Percentiles rank a stretch among this genome's conserved stretches.
Conservation (phyloP, 2,888 invertebrate species). For the Falcaria lacertinaria region DNA sequence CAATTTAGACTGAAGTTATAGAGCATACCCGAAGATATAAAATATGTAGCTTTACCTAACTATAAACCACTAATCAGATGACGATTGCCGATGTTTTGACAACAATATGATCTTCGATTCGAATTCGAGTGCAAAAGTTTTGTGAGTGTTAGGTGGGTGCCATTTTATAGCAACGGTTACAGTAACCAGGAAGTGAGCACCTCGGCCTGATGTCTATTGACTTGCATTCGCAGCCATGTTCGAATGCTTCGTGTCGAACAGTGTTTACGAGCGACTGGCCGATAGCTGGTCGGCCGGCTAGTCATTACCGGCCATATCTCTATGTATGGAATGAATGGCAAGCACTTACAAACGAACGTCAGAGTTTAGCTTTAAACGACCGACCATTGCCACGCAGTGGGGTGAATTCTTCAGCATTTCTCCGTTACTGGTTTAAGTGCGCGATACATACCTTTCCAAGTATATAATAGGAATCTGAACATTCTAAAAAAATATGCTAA, state of each 20-base stretch:
- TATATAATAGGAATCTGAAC: conserved; percentile 30
- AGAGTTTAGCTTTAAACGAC: conserved; percentile 58
- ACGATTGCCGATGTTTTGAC: conserved; percentile 34
- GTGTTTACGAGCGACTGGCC: conserved; percentile 72
- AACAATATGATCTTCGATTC: conserved; percentile 40
- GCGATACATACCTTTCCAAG: conserved; percentile 42
- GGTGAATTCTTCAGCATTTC: conserved; percentile 47
- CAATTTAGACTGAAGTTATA: no score
- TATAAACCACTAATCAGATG: no score
- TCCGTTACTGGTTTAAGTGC: conserved; percentile 56
- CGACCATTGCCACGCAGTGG: conserved; percentile 59
- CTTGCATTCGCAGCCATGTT: conserved; percentile 63
- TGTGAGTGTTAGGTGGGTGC: conserved; percentile 24
- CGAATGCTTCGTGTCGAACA: conserved; percentile 64
- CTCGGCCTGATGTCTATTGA: conserved; percentile 62
- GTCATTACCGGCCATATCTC: conserved; percentile 74
- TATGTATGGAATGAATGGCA: conserved; percentile 71
- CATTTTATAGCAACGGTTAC: conserved; percentile 43
- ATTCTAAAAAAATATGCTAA: background rate
- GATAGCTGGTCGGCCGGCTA: conserved; percentile 62
- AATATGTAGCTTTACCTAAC: no score
- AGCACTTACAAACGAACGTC: conserved; percentile 62
- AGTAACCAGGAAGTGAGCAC: conserved; percentile 58
- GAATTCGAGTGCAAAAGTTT: conserved; percentile 32
- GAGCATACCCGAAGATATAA: no score